These are phyloP conservation scores for Raphicerus campestris DNA, from an alignment of 2,113 vertebrate species.

Conservation along the genomic window DNA sequence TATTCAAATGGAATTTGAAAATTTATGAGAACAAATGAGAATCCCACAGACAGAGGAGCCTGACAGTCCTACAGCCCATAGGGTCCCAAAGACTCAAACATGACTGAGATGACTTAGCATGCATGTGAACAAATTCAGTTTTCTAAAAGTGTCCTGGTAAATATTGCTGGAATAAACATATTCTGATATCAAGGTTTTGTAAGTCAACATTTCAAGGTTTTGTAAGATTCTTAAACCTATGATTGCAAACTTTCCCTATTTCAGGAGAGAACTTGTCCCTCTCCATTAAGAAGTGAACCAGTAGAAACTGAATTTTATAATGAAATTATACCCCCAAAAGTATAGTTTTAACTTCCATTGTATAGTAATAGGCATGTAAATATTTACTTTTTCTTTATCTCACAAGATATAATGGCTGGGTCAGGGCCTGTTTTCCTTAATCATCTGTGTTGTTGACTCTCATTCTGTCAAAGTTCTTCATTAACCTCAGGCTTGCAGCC, in stretches of 20 bases:
- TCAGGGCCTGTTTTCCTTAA: background rate
- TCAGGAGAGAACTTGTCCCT: background rate
- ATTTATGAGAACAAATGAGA: background rate
- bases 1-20: background rate
- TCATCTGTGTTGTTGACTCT: background rate
- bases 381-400: background rate
- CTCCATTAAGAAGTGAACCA: background rate
- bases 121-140: background rate
- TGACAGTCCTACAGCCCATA: background rate
- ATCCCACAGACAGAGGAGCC: background rate
- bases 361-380: background rate
- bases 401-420: background rate
- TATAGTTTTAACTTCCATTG: background rate
- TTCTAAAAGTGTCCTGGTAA: background rate
- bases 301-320: background rate
- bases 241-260: background rate
- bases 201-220: background rate
- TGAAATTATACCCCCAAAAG: background rate
- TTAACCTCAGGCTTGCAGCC: background rate
- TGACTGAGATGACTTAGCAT: background rate
- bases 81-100: background rate
- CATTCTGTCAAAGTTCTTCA: background rate
- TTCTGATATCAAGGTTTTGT: background rate
- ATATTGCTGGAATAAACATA: background rate
- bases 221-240: background rate